phyloP scores from a whole-genome alignment of 2,888 invertebrate species.

The Mythimna vitellina region DNA sequence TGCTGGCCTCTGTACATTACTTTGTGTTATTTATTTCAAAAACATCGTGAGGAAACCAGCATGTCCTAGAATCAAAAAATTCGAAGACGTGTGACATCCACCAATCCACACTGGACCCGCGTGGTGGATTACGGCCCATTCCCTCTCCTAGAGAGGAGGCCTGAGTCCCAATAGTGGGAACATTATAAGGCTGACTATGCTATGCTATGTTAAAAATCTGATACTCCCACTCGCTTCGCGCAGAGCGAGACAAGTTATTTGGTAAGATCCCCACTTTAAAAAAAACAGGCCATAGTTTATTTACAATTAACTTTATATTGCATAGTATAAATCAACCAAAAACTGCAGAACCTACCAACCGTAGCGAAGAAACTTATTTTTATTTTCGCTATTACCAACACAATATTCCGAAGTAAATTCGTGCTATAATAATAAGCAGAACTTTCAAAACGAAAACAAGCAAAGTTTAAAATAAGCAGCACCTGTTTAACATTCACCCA shows the following conservation, averaged over 20 bases:
- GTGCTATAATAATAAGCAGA: conserved; percentile 21
- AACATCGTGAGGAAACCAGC: no score
- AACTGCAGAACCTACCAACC: background rate
- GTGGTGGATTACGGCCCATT: no score
- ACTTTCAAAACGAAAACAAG: conserved; percentile 32
- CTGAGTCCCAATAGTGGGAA: no score
- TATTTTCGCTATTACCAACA: conserved; percentile 15
- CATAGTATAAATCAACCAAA: background rate
- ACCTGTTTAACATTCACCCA: conserved; percentile 38
- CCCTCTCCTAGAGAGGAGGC: no score
- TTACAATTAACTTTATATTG: background rate
- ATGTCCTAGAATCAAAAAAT: no score
- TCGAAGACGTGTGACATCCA: no score
- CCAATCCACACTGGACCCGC: no score
- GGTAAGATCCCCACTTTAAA: accelerated
- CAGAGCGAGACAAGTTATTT: background rate
- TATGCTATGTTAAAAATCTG: no score
- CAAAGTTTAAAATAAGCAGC: conserved; percentile 36
- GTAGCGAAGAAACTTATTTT: conserved; percentile 6
- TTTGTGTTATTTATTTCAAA: no score
- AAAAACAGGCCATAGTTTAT: background rate
- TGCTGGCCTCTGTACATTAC: no score
- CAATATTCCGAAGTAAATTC: conserved; percentile 24
- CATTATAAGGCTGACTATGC: no score
- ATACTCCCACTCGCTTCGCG: no score